phyloP scores from a whole-genome alignment of 2,113 vertebrate species.

The Heterotis niloticus region DNA sequence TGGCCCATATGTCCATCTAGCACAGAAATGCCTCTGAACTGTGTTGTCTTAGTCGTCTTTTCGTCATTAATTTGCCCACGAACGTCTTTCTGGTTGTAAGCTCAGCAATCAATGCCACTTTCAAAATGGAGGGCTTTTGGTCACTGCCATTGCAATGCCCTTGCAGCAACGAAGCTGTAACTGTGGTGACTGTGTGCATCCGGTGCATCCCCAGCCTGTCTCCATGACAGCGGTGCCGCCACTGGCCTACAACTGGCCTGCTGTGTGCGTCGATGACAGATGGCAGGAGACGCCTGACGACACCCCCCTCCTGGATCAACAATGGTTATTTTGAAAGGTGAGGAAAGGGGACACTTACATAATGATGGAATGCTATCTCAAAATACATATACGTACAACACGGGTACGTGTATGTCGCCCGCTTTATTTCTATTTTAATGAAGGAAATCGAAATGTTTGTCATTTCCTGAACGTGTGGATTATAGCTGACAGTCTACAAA shows the following conservation, averaged over 20 bases:
- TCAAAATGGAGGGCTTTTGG: constrained; percentile 6
- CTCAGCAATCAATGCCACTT: neutral
- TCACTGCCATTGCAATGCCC: neutral
- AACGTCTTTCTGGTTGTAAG: neutral
- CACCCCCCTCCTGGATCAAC: neutral
- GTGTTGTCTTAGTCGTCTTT: too few species aligned
- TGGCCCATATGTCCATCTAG: neutral
- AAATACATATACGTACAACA: neutral
- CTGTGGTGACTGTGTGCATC: too few species aligned
- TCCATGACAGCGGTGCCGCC: neutral
- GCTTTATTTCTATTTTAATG: too few species aligned
- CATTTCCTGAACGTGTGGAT: neutral
- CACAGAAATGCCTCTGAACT: too few species aligned
- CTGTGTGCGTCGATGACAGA: neutral
- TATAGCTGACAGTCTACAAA: too few species aligned
- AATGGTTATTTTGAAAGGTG: neutral
- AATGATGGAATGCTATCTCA: neutral
- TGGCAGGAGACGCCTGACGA: neutral
- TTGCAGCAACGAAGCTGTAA: neutral
- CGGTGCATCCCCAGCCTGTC: neutral
- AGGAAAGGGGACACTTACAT: neutral
- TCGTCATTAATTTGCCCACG: too few species aligned
- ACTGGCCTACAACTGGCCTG: neutral
- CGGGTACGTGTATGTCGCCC: too few species aligned
- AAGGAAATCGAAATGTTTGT: neutral